These are phyloP conservation scores for Netelia virgata DNA, from an alignment of 2,888 invertebrate genomes.

Conservation along the genomic window DNA sequence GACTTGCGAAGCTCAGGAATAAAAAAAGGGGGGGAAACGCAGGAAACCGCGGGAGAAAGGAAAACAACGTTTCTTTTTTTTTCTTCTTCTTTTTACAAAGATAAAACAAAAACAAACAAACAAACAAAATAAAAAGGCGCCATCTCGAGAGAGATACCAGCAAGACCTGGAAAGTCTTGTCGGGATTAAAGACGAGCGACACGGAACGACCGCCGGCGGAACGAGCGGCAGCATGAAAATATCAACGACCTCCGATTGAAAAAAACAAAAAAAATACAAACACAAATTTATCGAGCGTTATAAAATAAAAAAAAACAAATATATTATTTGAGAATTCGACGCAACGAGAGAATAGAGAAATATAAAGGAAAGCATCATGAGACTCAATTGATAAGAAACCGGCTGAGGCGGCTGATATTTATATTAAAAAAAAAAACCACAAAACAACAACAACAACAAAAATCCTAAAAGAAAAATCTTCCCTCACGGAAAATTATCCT, in stretches of 20 bases:
- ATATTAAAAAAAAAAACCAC: not conserved
- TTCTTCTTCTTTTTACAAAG: not conserved
- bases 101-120: no score
- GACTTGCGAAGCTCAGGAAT: slow-evolving; percentile 72
- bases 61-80: slow-evolving; percentile 4
- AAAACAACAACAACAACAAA: no score
- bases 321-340: not conserved
- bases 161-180: slow-evolving; percentile 85
- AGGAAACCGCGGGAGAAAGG: slow-evolving; percentile 2
- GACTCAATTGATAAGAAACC: slow-evolving; percentile 55
- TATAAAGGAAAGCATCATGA: slow-evolving; percentile 48
- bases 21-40: not conserved
- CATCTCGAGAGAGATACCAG: slow-evolving; percentile 18
- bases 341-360: slow-evolving; percentile 10
- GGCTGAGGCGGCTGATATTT: slow-evolving; percentile 34
- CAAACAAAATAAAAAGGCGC: no score
- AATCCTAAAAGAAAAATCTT: not conserved
- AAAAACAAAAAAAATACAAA: slow-evolving; percentile 5
- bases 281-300: not conserved
- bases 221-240: slow-evolving; percentile 51
- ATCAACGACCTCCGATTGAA: slow-evolving; percentile 6
- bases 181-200: not conserved
- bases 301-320: slow-evolving; percentile 16
- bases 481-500: not conserved
- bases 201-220: not conserved